These are phyloP conservation scores for Helleia helle DNA, from an alignment of 2,888 invertebrate species.

Conservation along the genomic window DNA sequence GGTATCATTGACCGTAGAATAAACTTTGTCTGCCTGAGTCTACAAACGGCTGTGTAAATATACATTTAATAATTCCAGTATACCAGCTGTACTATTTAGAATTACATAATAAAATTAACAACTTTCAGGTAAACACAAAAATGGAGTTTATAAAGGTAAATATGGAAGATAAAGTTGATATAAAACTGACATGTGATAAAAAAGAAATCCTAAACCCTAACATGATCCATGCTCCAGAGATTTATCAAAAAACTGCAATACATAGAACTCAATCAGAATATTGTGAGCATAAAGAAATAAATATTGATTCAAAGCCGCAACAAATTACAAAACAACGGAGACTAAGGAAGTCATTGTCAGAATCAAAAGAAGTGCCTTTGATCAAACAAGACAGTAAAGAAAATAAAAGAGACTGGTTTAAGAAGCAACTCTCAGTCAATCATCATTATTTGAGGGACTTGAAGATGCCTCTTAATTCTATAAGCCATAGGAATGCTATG, in stretches of 20 bases:
- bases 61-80: too few species aligned
- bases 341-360: conserved; percentile 39
- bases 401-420: conserved; percentile 59
- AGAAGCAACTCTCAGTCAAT: conserved; percentile 67
- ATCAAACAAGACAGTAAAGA: conserved; percentile 55
- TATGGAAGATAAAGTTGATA: too few species aligned
- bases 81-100: too few species aligned
- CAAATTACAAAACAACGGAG: not conserved
- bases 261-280: conserved; percentile 50
- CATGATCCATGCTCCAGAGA: not conserved
- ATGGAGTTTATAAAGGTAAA: too few species aligned
- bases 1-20: too few species aligned
- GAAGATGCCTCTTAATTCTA: conserved; percentile 83
- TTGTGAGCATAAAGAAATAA: conserved; percentile 25
- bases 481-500: conserved; percentile 90
- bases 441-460: conserved; percentile 83
- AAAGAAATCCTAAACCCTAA: too few species aligned
- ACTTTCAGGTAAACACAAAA: too few species aligned
- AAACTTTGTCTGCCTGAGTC: too few species aligned
- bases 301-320: not conserved
- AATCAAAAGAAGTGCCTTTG: conserved; percentile 46
- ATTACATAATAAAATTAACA: too few species aligned
- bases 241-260: conserved; percentile 32
- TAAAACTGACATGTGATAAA: too few species aligned
- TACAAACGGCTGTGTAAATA: too few species aligned